These are phyloP conservation scores for Portunus trituberculatus DNA, from an alignment of 1,140 invertebrate species.

Conservation along the genomic window DNA sequence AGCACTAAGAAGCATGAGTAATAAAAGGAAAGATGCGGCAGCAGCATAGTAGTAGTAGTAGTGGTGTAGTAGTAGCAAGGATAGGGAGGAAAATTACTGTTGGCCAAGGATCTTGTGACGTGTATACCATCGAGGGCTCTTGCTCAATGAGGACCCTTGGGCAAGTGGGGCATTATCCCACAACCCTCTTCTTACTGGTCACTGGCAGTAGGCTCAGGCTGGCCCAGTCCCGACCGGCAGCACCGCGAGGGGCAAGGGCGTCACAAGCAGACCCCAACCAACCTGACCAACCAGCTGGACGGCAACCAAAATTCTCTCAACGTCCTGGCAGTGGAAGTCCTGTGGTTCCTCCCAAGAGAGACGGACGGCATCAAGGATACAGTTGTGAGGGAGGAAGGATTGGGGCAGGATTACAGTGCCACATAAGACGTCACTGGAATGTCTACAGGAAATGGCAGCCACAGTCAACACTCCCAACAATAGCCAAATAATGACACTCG, in stretches of 20 bases:
- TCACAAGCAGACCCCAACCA: conserved; percentile 37
- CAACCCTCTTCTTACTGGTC: neutral
- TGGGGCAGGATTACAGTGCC: neutral
- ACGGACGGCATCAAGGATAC: neutral
- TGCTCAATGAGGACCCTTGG: conserved; percentile 7
- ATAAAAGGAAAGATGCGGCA: neutral
- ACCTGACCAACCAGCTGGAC: neutral
- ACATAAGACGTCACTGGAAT: conserved; percentile 50
- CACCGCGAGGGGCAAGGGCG: neutral
- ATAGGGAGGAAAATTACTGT: neutral
- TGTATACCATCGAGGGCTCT: neutral
- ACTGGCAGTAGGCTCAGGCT: neutral
- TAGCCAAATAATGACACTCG: neutral
- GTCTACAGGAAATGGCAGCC: conserved; percentile 60
- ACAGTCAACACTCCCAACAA: conserved; percentile 41
- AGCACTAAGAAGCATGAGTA: conserved; percentile 1
- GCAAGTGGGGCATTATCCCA: neutral
- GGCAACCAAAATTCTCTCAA: conserved; percentile 33
- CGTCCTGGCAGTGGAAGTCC: neutral
- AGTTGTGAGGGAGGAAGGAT: neutral
- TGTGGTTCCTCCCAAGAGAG: neutral
- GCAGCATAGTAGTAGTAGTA: neutral
- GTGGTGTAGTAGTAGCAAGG: neutral
- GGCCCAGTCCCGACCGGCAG: conserved; percentile 25
- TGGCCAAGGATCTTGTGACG: neutral